Conservation (phyloP, 2,888 invertebrate species). For the Orchesella flavescens region DNA sequence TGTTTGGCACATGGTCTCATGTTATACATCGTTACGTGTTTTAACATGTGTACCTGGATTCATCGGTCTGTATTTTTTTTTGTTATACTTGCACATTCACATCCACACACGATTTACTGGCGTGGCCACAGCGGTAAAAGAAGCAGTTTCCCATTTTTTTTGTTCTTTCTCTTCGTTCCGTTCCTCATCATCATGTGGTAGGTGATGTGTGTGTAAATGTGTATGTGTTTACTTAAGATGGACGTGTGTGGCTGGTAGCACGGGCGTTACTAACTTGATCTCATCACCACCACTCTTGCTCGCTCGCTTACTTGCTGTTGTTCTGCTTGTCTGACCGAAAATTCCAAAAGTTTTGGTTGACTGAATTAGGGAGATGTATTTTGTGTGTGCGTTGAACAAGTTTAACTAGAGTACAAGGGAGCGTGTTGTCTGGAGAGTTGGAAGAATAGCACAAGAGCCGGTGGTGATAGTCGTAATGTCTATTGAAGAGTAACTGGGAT, state of each 20-base stretch:
- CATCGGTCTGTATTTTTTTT: constrained; percentile 38
- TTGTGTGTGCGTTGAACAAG: constrained; percentile 57
- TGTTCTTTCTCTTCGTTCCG: not conserved
- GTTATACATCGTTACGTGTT: not conserved
- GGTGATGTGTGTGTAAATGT: constrained; percentile 33
- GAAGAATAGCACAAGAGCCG: constrained; percentile 22
- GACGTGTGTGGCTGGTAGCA: constrained; percentile 47
- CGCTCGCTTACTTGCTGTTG: not conserved
- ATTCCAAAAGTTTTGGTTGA: constrained; percentile 63
- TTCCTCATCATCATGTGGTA: constrained; percentile 20
- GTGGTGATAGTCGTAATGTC: constrained; percentile 25
- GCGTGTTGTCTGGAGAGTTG: constrained; percentile 54
- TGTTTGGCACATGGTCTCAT: not conserved
- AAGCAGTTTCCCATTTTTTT: constrained; percentile 37
- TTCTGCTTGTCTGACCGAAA: constrained; percentile 63
- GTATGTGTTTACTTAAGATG: constrained; percentile 48
- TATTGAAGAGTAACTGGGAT: constrained; percentile 57
- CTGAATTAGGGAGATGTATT: constrained; percentile 63
- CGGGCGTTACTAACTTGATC: constrained; percentile 37
- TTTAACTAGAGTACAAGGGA: constrained; percentile 62
- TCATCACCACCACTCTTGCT: constrained; percentile 52
- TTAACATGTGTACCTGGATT: constrained; percentile 34
- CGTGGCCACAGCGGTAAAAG: constrained; percentile 53
- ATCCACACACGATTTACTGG: constrained; percentile 50
- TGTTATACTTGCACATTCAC: constrained; percentile 26